These are phyloP conservation scores for Fratercula arctica DNA, from an alignment of 2,797 vertebrate species.

Conservation along the genomic window DNA sequence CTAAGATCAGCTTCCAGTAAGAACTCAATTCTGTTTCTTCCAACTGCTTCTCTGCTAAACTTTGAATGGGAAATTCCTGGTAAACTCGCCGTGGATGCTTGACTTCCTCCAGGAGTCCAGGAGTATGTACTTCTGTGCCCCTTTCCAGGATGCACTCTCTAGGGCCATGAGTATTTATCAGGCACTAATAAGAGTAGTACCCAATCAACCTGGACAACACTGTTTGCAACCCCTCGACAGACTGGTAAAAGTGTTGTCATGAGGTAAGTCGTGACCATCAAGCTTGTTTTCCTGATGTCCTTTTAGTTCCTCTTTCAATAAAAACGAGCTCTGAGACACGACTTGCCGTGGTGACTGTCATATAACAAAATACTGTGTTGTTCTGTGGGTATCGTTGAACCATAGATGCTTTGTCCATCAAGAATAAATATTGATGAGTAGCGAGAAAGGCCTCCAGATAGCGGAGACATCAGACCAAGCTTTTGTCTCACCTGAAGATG, in stretches of 20 bases:
- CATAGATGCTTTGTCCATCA: not conserved
- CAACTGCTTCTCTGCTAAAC: not conserved
- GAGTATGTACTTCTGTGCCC: fast-evolving
- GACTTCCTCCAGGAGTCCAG: not conserved
- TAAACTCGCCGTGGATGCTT: not conserved
- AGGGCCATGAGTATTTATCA: not conserved
- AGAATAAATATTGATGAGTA: not conserved
- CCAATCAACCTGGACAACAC: not conserved
- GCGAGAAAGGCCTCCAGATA: not conserved
- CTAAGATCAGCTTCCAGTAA: not conserved
- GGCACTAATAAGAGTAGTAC: not conserved
- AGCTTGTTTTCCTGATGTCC: not conserved
- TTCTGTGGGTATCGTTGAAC: not conserved
- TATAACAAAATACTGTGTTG: not conserved
- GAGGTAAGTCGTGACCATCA: not conserved
- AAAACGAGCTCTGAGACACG: not conserved
- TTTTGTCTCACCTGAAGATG: not conserved
- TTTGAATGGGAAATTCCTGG: not conserved
- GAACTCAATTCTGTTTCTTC: not conserved
- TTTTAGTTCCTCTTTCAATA: not conserved
- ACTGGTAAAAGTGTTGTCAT: not conserved
- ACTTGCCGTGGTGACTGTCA: not conserved
- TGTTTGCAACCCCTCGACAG: not conserved
- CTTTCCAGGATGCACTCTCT: not conserved
- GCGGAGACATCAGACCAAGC: not conserved